Evolutionary conservation across 2,888 invertebrate species (phyloP), one percentile per base, ranked within the genome.

Genomic region (Meliscaeva auricollis): DNA sequence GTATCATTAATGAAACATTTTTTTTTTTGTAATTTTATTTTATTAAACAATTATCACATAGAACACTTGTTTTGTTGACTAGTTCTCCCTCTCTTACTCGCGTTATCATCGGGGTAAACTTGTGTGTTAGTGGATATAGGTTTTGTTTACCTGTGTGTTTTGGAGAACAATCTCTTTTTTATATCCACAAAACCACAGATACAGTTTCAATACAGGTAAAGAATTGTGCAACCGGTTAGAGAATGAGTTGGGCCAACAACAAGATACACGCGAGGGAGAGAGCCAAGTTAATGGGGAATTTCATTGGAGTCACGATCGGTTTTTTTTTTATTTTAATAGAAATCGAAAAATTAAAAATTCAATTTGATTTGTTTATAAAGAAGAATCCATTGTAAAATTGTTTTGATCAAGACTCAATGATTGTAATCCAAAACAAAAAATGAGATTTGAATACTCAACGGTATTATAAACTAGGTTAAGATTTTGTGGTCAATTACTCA

Each of bases 1-100:
- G 58, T 60, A 44, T 50, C 52, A 41, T 20, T 8, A 58, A 38
- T 11, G 30, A 41, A 81, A 50, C 4, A 70, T 7, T 60, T 26
- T 70, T 8, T 8, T 3, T 20, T 7, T 32, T 7, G 6, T 6
- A 20, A 20, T 22, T 56, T 22, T 64, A 13, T 78, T 38, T 50
- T 41, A 38, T 41, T 74, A 50, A 81, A 58, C 44, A 81, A 76
- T 81, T 79, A 81, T 81, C 70, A 62, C 75, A 76, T 62, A 62
- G 70, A 62, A 77, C 82, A 83, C 82, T 81, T 85, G 85, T 80
- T 76, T 81, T 85, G 81, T 77, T 81, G 77, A 69, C 72, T 75
- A 62, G n/a, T 41, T 56, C 46, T 66, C 76, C 52, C 79, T 60
- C 78, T 44, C 64, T 64, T 1, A 32, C 69, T 74, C 41, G 74